Evolutionary conservation across 2,797 vertebrate genomes (phyloP), one percentile per base, ranked within the genome.

Genomic region (Zenarchopterus dispar): DNA sequence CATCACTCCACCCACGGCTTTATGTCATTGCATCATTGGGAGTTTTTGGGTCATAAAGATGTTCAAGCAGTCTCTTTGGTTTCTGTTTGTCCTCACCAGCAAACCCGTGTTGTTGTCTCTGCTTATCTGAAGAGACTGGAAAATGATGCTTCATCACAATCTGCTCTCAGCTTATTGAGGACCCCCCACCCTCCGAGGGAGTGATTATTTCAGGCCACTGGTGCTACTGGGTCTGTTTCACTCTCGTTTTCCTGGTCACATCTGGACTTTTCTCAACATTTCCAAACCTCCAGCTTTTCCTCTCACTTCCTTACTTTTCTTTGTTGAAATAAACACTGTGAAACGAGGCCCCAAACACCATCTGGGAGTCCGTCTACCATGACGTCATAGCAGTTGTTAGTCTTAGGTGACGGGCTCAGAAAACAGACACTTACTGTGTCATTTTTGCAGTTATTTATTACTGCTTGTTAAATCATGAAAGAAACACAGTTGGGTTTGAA

Each of bases 331-430:
- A 76, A 78, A 84, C 70, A 60, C 13, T 39, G 58, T 5, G 7
- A 77, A 52, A 52, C 5, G 10, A n/a, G 41, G 17, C 62, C 69
- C 62, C 74, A 39, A 2, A 57, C 75, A 76, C 39, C 73, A 18
- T 73, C 53, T 59, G 57, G 80, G 75, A 73, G 45, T n/a, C 46
- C 70, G 55, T 84, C 84, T 63, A 54, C 44, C 46, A 68, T 86
- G 83, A 89, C 73, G 78, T 90, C 86, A 90, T 57, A 28, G 19
- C 44, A 3, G 70, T 56, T 56, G 70, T 80, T 73, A 57, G 77
- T 63, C 71, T 73, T 62, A 39, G 72, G 70, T 6, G 11, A 56
- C 47, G 26, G 45, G 63, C 61, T 58, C 70, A 55, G 60, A 43
- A 50, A 47, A 66, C 7, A 24, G 1, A 39, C 23, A 17, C 21